These are phyloP conservation scores for Limnodromus scolopaceus DNA, from an alignment of 2,797 vertebrate species.

Conservation along the genomic window DNA sequence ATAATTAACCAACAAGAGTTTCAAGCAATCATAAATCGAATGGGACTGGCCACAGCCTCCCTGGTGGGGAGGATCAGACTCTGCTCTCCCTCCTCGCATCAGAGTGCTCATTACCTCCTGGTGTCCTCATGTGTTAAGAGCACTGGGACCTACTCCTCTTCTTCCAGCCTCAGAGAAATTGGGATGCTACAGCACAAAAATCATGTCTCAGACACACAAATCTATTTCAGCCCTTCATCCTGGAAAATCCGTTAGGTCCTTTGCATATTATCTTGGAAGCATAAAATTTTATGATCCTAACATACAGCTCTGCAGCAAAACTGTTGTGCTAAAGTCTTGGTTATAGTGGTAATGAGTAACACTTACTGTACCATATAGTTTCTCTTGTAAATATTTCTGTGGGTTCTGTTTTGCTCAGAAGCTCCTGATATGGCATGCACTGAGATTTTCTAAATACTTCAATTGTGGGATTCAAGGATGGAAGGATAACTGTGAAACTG, in stretches of 20 bases:
- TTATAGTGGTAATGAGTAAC: background rate
- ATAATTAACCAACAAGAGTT: background rate
- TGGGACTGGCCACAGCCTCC: background rate
- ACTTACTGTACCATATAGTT: background rate
- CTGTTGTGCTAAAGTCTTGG: background rate
- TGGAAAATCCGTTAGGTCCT: background rate
- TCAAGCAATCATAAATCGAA: background rate
- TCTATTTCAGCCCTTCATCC: background rate
- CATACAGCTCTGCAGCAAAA: background rate
- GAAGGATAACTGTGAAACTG: background rate
- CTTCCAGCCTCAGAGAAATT: background rate
- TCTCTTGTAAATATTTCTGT: background rate
- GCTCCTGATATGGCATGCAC: background rate
- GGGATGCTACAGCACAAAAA: rapidly evolving
- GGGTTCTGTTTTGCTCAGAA: background rate
- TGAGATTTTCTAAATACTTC: background rate
- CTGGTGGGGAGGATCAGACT: background rate
- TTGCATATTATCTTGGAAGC: background rate
- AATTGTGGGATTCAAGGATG: background rate
- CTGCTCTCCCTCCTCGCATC: background rate
- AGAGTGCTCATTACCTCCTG: rapidly evolving
- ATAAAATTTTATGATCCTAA: background rate
- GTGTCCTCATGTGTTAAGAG: background rate
- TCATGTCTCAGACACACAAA: background rate
- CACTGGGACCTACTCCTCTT: background rate